phyloP scores from a whole-genome alignment of 30 jellyfish, hydroid and myxozoan genomes.

The Hydractinia echinata region DNA sequence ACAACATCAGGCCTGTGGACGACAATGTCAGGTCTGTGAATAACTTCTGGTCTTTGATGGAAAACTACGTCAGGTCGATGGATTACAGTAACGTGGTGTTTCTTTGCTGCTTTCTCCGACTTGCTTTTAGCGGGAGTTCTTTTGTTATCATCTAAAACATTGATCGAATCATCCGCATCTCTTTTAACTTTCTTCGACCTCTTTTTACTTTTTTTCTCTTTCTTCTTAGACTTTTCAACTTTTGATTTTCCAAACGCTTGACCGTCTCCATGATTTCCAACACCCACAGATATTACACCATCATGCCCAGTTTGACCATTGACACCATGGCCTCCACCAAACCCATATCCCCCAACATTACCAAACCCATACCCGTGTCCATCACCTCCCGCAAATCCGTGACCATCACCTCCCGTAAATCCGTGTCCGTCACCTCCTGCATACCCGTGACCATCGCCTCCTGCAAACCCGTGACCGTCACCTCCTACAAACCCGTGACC shows the following conservation, averaged over 20 bases:
- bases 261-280: neutral
- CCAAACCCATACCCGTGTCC: slow-evolving; percentile 30
- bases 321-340: slow-evolving; percentile 22
- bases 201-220: slow-evolving; percentile 50
- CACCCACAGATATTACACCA: neutral
- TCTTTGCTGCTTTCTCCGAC: slow-evolving; percentile 47
- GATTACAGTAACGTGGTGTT: slow-evolving; percentile 70
- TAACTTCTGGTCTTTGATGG: slow-evolving; percentile 83
- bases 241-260: slow-evolving; percentile 19
- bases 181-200: slow-evolving; percentile 59
- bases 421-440: slow-evolving; percentile 35
- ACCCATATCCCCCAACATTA: neutral
- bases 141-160: neutral
- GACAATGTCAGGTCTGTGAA: slow-evolving; percentile 86
- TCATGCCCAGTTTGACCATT: slow-evolving; percentile 18
- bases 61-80: slow-evolving; percentile 82
- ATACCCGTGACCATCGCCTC: slow-evolving; percentile 47
- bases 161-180: slow-evolving; percentile 22
- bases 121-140: neutral
- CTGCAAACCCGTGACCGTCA: slow-evolving; percentile 34
- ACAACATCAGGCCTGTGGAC: slow-evolving; percentile 92
- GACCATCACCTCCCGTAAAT: slow-evolving; percentile 4
- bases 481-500: slow-evolving; percentile 49
- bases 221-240: slow-evolving; percentile 26
- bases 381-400: slow-evolving; percentile 34